A percentile compares a stretch with the other conserved stretches of the same genome.
Evolutionary conservation across 2,888 invertebrate genomes (phyloP).

Genomic region (Zaprionus bogoriensis): DNA sequence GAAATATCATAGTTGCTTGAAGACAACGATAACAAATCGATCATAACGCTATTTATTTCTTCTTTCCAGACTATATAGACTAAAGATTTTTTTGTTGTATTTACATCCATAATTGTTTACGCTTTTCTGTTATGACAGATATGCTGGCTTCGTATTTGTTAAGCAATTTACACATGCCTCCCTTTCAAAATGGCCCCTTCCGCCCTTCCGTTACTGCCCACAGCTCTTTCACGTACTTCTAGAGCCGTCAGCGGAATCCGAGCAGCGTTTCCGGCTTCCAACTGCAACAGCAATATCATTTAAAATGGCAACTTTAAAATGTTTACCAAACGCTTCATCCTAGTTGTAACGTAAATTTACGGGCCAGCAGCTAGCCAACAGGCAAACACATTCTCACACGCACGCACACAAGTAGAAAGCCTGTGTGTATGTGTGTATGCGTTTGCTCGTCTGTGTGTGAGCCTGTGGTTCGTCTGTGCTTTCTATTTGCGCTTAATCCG

Average conservation of each 20-base stretch:
- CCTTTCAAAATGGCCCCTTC: constrained; percentile 14
- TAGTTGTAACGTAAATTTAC: constrained; percentile 76
- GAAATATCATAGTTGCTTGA: too few relatives aligned
- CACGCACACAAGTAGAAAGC: constrained; percentile 3
- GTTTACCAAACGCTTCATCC: constrained; percentile 72
- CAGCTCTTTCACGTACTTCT: not conserved
- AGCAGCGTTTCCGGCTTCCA: constrained; percentile 19
- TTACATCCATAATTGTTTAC: constrained; percentile 13
- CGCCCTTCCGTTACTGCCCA: too few relatives aligned
- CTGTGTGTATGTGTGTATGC: not conserved
- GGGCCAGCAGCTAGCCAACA: constrained; percentile 72
- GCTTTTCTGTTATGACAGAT: constrained; percentile 11
- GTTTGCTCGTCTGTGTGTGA: constrained; percentile 11
- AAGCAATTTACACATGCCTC: constrained; percentile 40
- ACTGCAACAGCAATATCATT: constrained; percentile 56
- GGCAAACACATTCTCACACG: constrained; percentile 28
- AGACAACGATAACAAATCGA: too few relatives aligned
- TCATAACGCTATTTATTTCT: too few relatives aligned
- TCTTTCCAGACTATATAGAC: too few relatives aligned
- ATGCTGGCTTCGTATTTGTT: too few relatives aligned
- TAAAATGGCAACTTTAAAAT: constrained; percentile 75
- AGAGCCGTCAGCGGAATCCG: not conserved
- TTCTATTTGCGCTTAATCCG: constrained; percentile 74
- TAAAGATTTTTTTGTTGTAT: too few relatives aligned
- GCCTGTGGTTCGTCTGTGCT: constrained; percentile 51